A percentile compares a stretch with the other conserved stretches of the same genome.
Conservation (phyloP, 2,113 vertebrate species). For the Sialia sialis region DNA sequence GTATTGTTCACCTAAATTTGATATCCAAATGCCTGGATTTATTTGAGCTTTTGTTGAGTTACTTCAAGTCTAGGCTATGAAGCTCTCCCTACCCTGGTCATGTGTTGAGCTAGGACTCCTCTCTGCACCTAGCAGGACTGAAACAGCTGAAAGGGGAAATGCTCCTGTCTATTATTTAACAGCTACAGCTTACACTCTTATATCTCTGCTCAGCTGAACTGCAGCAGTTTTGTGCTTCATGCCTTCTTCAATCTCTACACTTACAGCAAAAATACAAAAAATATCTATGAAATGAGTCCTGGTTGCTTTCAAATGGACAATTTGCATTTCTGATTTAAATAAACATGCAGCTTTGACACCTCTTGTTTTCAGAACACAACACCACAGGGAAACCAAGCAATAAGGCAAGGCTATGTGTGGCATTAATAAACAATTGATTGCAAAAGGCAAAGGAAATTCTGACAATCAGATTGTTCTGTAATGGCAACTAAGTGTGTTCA, state of each 20-base stretch:
- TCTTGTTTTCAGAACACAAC: slow-evolving; percentile 54
- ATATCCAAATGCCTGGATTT: neutral
- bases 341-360: slow-evolving; percentile 23
- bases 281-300: slow-evolving; percentile 14
- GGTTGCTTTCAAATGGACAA: slow-evolving; percentile 37
- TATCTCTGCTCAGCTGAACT: neutral
- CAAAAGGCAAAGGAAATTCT: slow-evolving; percentile 25
- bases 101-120: neutral
- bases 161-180: slow-evolving; percentile 12
- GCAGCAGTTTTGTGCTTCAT: neutral
- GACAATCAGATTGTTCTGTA: slow-evolving; percentile 1
- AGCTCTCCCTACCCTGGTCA: neutral
- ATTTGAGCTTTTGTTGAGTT: neutral
- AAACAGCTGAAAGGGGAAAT: neutral
- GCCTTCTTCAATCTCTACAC: slow-evolving; percentile 17
- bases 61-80: neutral
- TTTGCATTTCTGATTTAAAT: slow-evolving; percentile 48
- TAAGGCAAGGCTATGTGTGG: neutral
- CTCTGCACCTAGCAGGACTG: neutral
- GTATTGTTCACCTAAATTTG: neutral
- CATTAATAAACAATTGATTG: slow-evolving; percentile 55
- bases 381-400: slow-evolving; percentile 14
- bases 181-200: neutral
- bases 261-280: slow-evolving; percentile 34
- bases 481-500: neutral